phyloP scores from a whole-genome alignment of 2,797 vertebrate genomes.

The Myoxocephalus aenaeus region DNA sequence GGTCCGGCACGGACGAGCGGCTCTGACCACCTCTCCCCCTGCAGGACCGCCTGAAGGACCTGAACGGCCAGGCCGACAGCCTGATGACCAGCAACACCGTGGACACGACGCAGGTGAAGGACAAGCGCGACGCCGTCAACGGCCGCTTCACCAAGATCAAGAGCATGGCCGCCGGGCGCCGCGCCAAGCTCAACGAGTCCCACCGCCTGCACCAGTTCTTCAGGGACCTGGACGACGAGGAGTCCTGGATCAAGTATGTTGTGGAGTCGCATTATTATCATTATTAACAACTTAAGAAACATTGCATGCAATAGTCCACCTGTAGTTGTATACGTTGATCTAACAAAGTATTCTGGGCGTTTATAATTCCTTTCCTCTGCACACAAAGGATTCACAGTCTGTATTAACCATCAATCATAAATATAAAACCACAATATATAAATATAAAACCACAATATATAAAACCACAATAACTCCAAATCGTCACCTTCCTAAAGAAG shows the following conservation, averaged over 20 bases:
- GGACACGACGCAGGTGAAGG: constrained; percentile 95
- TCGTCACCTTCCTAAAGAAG: too few relatives aligned
- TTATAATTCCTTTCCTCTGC: too few relatives aligned
- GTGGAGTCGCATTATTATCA: too few relatives aligned
- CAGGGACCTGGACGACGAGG: constrained; percentile 97
- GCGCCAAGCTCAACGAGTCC: constrained; percentile 93
- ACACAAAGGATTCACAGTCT: too few relatives aligned
- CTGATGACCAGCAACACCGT: constrained; percentile 97
- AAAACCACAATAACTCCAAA: too few relatives aligned
- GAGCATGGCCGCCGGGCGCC: constrained; percentile 91
- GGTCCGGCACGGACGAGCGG: not conserved
- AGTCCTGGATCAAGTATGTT: constrained; percentile 97
- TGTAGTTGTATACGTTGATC: too few relatives aligned
- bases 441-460: too few relatives aligned
- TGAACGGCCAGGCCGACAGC: constrained; percentile 96
- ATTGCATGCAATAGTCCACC: too few relatives aligned
- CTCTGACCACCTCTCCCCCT: not conserved
- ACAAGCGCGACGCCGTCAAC: constrained; percentile 94
- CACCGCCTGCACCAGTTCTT: constrained; percentile 99
- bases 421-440: too few relatives aligned
- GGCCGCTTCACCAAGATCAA: constrained; percentile 94
- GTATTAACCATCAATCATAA: too few relatives aligned
- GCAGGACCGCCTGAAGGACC: constrained; percentile 97
- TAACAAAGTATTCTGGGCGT: too few relatives aligned
- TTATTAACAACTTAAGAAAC: too few relatives aligned